Evolutionary conservation across 1,140 invertebrate species (phyloP).

Genomic region (Goniozus legneri): DNA sequence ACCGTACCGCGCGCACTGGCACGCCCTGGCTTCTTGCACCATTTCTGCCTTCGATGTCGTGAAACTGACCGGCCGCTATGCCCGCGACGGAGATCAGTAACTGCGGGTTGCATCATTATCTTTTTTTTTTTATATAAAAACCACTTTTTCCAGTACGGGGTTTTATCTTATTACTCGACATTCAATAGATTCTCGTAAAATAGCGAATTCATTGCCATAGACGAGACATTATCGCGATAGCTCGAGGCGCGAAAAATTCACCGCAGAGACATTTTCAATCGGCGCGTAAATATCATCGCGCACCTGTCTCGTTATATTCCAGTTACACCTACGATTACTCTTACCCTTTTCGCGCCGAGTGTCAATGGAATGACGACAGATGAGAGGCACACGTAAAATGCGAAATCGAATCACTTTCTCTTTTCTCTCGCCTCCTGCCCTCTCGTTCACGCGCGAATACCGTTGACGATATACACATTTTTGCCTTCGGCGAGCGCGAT

Average conservation of each 20-base stretch:
- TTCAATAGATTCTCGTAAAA: no score
- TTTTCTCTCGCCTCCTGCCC: constrained; percentile 9
- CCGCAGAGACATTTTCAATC: constrained; percentile 9
- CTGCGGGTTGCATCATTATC: no score
- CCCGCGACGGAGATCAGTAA: constrained; percentile 29
- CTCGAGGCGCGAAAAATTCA: constrained; percentile 10
- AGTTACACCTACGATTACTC: no score
- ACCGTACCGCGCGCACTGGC: constrained; percentile 17
- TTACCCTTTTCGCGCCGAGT: no score
- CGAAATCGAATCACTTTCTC: constrained; percentile 19
- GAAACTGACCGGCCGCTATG: constrained; percentile 28
- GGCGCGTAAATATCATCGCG: constrained; percentile 10
- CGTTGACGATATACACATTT: constrained; percentile 5
- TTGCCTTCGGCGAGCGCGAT: constrained; percentile 10
- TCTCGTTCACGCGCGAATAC: constrained; percentile 4
- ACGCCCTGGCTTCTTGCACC: background rate
- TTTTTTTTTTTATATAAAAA: no score
- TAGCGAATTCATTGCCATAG: no score
- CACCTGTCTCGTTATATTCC: no score
- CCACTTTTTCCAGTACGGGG: no score
- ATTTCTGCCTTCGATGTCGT: constrained; percentile 11
- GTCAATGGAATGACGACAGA: no score
- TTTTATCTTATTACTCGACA: no score
- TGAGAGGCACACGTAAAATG: no score
- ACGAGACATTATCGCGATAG: no score